Evolutionary conservation across 2,797 vertebrate species (phyloP).

Genomic region (Scomberomorus guttatus): DNA sequence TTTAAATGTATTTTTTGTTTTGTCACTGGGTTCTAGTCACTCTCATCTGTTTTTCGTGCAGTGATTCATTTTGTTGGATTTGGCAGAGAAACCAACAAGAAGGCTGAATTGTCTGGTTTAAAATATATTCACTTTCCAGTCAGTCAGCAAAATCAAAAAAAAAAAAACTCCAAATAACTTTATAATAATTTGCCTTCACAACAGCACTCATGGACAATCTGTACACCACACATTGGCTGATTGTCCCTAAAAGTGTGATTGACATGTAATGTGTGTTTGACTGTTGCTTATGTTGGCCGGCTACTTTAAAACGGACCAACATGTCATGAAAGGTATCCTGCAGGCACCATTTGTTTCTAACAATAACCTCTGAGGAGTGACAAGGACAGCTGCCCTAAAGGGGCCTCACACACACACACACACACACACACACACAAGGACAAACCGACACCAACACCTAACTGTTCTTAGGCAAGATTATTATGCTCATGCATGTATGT

Average conservation of each 20-base stretch:
- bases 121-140: background rate
- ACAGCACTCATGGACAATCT: background rate
- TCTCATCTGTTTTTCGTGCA: background rate
- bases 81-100: background rate
- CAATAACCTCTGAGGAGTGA: slow-evolving; percentile 77
- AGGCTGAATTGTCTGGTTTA: no score
- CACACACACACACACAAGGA: slow-evolving; percentile 3
- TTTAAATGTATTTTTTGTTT: no score
- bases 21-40: no score
- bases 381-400: slow-evolving; percentile 67
- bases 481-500: background rate
- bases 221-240: background rate
- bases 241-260: slow-evolving; percentile 9
- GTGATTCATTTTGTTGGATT: background rate
- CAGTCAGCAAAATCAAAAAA: background rate
- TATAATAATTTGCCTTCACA: background rate
- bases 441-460: background rate
- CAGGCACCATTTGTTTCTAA: slow-evolving; percentile 76
- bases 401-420: slow-evolving; percentile 9
- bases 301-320: slow-evolving; percentile 53
- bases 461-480: background rate
- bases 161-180: no score
- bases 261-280: slow-evolving; percentile 12
- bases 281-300: background rate
- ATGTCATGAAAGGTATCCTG: slow-evolving; percentile 63